Conservation (phyloP, 2,113 vertebrate species). For the Brevimyrus niger region DNA sequence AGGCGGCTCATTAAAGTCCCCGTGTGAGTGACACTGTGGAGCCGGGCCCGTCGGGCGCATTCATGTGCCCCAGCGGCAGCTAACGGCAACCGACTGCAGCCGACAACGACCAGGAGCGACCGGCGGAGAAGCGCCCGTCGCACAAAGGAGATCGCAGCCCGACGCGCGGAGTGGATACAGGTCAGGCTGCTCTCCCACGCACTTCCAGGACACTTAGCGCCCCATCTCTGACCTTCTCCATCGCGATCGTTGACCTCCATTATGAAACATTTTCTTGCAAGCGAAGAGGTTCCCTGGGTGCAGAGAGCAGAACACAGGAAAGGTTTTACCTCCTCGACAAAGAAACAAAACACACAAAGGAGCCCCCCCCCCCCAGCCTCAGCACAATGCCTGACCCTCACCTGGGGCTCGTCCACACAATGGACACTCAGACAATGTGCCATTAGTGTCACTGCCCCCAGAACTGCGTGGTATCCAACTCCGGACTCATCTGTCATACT, state of each 20-base stretch:
- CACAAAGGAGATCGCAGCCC: neutral
- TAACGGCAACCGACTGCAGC: neutral
- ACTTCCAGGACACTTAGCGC: neutral
- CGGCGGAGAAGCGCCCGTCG: neutral
- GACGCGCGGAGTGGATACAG: neutral
- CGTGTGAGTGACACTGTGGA: neutral
- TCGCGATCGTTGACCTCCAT: constrained; percentile 1
- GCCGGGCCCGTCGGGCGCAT: neutral
- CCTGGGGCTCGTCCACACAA: neutral
- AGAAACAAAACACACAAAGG: neutral
- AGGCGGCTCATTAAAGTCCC: neutral
- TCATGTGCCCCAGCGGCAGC: neutral
- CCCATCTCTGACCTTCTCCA: neutral
- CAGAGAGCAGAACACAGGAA: neutral
- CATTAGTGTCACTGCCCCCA: neutral
- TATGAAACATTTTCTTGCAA: neutral
- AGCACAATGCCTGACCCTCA: neutral
- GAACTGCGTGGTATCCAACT: neutral
- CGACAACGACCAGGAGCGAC: neutral
- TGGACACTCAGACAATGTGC: neutral
- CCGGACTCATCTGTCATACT: neutral
- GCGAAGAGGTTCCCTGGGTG: neutral
- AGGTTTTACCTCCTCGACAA: constrained; percentile 3
- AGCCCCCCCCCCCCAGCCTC: neutral
- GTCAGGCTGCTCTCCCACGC: neutral